These are phyloP conservation scores for Peromyscus eremicus DNA, from an alignment of 2,797 vertebrate genomes.

Conservation along the genomic window DNA sequence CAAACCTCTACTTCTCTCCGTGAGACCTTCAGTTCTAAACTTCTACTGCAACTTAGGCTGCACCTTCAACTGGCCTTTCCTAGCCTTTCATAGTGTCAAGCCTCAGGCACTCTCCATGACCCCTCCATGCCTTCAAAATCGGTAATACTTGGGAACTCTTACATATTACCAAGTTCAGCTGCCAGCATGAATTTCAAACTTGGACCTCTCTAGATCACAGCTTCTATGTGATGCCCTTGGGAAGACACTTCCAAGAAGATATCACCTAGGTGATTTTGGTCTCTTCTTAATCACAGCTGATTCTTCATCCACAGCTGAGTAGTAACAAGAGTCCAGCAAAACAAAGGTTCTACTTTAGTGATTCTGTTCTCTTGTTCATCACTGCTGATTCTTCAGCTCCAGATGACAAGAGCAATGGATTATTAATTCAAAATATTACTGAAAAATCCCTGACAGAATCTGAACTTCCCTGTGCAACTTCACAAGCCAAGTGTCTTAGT, in stretches of 20 bases:
- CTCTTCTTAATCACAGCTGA: too few species aligned
- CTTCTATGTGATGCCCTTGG: too few species aligned
- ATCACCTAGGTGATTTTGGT: not conserved
- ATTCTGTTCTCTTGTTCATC: not conserved
- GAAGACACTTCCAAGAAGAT: not conserved
- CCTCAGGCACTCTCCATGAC: too few species aligned
- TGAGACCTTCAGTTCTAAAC: not conserved
- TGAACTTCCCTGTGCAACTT: not conserved
- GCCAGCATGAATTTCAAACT: not conserved
- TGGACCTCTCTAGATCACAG: not conserved
- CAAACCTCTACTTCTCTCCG: not conserved
- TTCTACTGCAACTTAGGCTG: not conserved
- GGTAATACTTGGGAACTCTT: too few species aligned
- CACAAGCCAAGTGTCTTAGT: not conserved
- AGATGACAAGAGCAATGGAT: not conserved
- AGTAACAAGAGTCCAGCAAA: not conserved
- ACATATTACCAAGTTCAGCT: not conserved
- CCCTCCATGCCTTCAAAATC: not conserved
- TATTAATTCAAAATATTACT: not conserved
- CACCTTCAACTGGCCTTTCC: not conserved
- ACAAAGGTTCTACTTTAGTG: not conserved
- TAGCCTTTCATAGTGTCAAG: not conserved
- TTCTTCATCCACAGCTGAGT: not conserved
- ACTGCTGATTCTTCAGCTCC: not conserved
- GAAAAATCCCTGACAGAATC: not conserved